phyloP scores from a whole-genome alignment of 2,888 invertebrate genomes.

The Pyrochroa serraticornis region DNA sequence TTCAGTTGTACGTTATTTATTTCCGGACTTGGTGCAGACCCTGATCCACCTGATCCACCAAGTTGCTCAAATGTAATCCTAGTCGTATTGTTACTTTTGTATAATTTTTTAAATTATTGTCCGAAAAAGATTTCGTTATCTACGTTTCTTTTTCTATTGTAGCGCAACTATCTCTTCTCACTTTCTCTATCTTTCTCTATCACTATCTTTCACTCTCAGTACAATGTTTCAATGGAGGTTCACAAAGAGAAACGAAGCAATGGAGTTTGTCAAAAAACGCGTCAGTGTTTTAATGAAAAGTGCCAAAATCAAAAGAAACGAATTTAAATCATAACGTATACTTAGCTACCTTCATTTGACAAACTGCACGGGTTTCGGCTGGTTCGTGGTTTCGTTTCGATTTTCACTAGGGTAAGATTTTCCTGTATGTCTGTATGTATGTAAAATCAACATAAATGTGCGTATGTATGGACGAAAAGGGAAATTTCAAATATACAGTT shows the following conservation, averaged over 20 bases:
- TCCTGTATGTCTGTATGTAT: slow-evolving; percentile 59
- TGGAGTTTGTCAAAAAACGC: slow-evolving; percentile 35
- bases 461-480: slow-evolving; percentile 57
- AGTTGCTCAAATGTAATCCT: slow-evolving; percentile 46
- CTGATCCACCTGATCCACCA: slow-evolving; percentile 30
- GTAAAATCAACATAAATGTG: slow-evolving; percentile 57
- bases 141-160: background rate
- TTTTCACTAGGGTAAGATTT: slow-evolving; percentile 48
- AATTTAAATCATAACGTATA: slow-evolving; percentile 42
- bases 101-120: slow-evolving; percentile 16
- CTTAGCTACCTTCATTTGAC: slow-evolving; percentile 34
- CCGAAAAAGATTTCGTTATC: slow-evolving; percentile 1
- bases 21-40: slow-evolving; percentile 35
- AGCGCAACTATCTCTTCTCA: background rate
- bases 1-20: slow-evolving; percentile 33
- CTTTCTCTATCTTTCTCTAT: slow-evolving; percentile 9
- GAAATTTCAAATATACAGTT: slow-evolving; percentile 56
- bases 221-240: slow-evolving; percentile 27
- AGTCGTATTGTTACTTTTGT: slow-evolving; percentile 36
- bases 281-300: slow-evolving; percentile 32
- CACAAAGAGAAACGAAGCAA: slow-evolving; percentile 22
- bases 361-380: slow-evolving; percentile 26
- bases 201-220: slow-evolving; percentile 23
- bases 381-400: slow-evolving; percentile 10
- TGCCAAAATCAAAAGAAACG: slow-evolving; percentile 45